Base-by-base conservation (phyloP, 1,140 invertebrate genomes). In the Bradysia coprophila region DNA sequence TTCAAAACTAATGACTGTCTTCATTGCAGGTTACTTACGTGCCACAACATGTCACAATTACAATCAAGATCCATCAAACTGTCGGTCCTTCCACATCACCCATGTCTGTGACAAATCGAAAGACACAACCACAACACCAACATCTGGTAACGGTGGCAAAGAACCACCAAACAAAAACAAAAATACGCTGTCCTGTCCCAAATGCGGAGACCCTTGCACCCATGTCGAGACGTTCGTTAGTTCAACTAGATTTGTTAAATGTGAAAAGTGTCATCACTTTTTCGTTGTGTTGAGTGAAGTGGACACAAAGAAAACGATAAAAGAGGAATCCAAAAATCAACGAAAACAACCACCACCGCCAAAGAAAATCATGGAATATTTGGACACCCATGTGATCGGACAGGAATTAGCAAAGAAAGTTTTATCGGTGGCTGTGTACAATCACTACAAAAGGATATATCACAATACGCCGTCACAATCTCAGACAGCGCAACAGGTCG, bases 381-480 rank as follows among this genome's bases (percentile, higher is more conserved):
- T 98, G 23, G 87, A 97, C 62, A 86, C 82, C 54, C 90, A 92
- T 66, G 92, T 98, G 15, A 78, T 98, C n/a, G 95, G 94, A 0
- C 95, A 98, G 67, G 85, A 96, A 48, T 76, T 85, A 63, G 95
- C 94, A 0, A 99, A 99, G 62, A 97, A 96, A 67, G 92, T 97
- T n/a, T 65, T 99, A 9, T 84, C 92, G 21, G 94, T 98, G 4
- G 94, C 94, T 21, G 92, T 98, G 1, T 98, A 98, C 64, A 97
- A 98, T 65, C 96, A 99, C 62, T 98, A 98, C 62, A 97, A 97
- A 66, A 71, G 93, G 53, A 91, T 98, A 54, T 86, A 89, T 57
- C 90, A 96, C 62, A 98, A 98, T 65, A 70, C 87, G 44, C 85
- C 85, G 16, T 66, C 65, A 46, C 53, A 59, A 52, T 42, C 67